These are phyloP conservation scores for Acanthisitta chloris DNA, from an alignment of 2,113 vertebrate species.

Conservation along the genomic window DNA sequence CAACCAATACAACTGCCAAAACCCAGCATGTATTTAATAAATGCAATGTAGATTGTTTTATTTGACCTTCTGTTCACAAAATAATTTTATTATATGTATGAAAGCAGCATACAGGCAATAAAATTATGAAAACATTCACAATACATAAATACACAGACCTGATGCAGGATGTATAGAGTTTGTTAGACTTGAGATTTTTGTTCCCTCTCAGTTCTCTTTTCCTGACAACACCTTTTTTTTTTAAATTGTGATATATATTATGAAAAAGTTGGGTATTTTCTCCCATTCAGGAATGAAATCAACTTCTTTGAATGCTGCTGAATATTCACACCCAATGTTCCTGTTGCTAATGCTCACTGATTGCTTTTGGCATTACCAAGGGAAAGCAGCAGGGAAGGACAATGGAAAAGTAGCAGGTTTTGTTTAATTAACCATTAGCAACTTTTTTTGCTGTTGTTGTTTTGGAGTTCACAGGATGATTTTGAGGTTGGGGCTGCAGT, in stretches of 20 bases:
- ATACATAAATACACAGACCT: constrained; percentile 74
- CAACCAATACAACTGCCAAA: not conserved
- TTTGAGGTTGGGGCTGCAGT: not conserved
- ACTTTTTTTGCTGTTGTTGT: too few species aligned
- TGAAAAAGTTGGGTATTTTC: constrained; percentile 14
- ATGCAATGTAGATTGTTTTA: constrained; percentile 55
- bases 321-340: not conserved
- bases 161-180: constrained; percentile 62
- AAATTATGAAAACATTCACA: constrained; percentile 78
- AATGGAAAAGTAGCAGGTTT: not conserved
- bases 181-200: constrained; percentile 12
- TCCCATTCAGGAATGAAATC: constrained; percentile 47
- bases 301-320: constrained; percentile 21
- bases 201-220: constrained; percentile 51
- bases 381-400: constrained; percentile 23
- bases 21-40: constrained; percentile 40
- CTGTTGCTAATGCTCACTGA: not conserved
- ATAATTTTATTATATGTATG: constrained; percentile 82
- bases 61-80: constrained; percentile 76
- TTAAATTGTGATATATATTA: not conserved
- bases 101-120: constrained; percentile 81
- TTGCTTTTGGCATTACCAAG: constrained; percentile 37
- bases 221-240: constrained; percentile 4
- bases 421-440: not conserved
- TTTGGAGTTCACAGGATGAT: not conserved